phyloP scores from a whole-genome alignment of 1,140 invertebrate species.

The Gerris buenoi region DNA sequence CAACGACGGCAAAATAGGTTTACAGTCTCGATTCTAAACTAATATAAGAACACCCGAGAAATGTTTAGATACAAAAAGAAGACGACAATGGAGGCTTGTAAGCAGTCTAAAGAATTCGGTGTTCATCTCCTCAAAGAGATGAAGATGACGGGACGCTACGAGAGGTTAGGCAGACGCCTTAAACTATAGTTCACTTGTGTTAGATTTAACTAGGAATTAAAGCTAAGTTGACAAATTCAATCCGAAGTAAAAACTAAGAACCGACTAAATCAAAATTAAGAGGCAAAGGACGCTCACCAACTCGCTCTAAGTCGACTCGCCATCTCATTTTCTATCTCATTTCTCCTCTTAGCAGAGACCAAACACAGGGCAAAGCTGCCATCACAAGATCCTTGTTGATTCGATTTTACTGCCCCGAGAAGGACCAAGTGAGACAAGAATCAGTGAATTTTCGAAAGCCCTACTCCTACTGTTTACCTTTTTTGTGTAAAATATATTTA shows the following conservation, averaged over 20 bases:
- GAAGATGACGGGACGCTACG: neutral
- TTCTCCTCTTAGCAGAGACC: neutral
- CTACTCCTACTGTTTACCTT: too few species aligned
- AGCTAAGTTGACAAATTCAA: neutral
- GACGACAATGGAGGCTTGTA: too few species aligned
- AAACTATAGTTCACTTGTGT: too few species aligned
- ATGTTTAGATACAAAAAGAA: too few species aligned
- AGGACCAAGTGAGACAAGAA: neutral
- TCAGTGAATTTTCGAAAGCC: neutral
- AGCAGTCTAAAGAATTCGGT: neutral
- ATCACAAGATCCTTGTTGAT: constrained; percentile 2
- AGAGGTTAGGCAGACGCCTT: neutral
- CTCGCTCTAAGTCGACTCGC: neutral
- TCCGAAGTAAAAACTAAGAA: neutral
- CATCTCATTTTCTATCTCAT: constrained; percentile 4
- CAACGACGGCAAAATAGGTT: too few species aligned
- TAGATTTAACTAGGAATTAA: neutral
- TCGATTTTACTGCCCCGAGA: neutral
- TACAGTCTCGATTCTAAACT: too few species aligned
- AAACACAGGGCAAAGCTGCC: neutral
- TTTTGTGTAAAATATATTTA: too few species aligned
- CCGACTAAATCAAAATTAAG: neutral
- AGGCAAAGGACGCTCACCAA: constrained; percentile 5
- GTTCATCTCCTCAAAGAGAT: neutral
- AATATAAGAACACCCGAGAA: too few species aligned